Percentiles rank a stretch among this genome's conserved stretches.
These are phyloP conservation scores for Lasioglossum villosulum DNA, from an alignment of 2,888 invertebrate species.

Conservation along the genomic window DNA sequence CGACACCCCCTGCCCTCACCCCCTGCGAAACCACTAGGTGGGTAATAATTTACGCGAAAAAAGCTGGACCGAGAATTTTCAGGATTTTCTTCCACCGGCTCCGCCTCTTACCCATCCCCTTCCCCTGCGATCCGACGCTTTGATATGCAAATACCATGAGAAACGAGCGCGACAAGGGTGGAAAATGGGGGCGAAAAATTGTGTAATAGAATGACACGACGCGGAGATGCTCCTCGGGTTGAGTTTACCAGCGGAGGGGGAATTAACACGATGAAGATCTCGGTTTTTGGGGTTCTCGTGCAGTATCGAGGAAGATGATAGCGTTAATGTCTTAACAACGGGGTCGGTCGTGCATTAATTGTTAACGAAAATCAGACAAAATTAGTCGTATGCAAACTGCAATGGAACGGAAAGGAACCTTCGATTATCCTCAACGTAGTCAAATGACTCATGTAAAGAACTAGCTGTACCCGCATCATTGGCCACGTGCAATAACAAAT, in stretches of 20 bases:
- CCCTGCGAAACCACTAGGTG: constrained; percentile 7
- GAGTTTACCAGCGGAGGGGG: not conserved
- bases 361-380: not conserved
- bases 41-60: constrained; percentile 57
- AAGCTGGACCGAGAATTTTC: constrained; percentile 16
- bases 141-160: constrained; percentile 30
- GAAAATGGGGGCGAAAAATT: not conserved
- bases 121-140: constrained; percentile 10
- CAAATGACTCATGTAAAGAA: not conserved
- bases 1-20: not conserved
- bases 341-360: not conserved
- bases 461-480: no score
- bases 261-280: not conserved
- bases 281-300: not conserved
- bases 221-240: not conserved
- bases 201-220: not conserved
- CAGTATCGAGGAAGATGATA: not conserved
- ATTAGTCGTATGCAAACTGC: no score
- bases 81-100: not conserved
- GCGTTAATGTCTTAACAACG: not conserved
- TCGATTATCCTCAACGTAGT: not conserved
- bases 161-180: not conserved
- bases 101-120: not conserved
- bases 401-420: no score
- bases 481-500: no score